These are phyloP conservation scores for Drosophila limbata DNA, from an alignment of 2,888 invertebrate genomes.

Conservation along the genomic window DNA sequence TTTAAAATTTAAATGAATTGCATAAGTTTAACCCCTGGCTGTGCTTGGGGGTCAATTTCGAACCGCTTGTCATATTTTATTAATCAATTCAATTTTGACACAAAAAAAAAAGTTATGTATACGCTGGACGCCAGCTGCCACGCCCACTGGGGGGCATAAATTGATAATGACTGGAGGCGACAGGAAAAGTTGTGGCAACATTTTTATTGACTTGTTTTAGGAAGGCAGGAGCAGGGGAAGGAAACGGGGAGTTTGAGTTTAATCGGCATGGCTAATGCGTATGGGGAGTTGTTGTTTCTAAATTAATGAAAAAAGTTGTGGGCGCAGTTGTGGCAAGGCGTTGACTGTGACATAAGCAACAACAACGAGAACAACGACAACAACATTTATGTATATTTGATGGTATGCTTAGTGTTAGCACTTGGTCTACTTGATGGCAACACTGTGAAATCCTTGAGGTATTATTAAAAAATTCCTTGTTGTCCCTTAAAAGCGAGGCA, in stretches of 20 bases:
- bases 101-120: conserved; percentile 56
- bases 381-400: conserved; percentile 70
- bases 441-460: conserved; percentile 71
- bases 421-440: conserved; percentile 25
- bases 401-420: conserved; percentile 39
- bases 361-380: conserved; percentile 12
- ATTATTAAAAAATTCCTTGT: conserved; percentile 70
- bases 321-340: conserved; percentile 51
- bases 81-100: conserved; percentile 74
- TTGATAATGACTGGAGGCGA: conserved; percentile 66
- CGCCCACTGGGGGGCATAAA: conserved; percentile 50
- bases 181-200: conserved; percentile 55
- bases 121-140: conserved; percentile 13
- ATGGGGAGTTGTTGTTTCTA: conserved; percentile 34
- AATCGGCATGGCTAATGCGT: conserved; percentile 65
- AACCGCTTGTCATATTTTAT: conserved; percentile 49
- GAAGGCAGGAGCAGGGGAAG: background rate
- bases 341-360: conserved; percentile 43
- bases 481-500: conserved; percentile 41
- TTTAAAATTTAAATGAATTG: conserved; percentile 13
- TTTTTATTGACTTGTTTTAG: conserved; percentile 57
- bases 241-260: conserved; percentile 32
- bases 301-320: conserved; percentile 78
- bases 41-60: conserved; percentile 6
- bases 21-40: background rate